These are phyloP conservation scores for Falco novaeseelandiae DNA, from an alignment of 2,797 vertebrate genomes.

Conservation along the genomic window DNA sequence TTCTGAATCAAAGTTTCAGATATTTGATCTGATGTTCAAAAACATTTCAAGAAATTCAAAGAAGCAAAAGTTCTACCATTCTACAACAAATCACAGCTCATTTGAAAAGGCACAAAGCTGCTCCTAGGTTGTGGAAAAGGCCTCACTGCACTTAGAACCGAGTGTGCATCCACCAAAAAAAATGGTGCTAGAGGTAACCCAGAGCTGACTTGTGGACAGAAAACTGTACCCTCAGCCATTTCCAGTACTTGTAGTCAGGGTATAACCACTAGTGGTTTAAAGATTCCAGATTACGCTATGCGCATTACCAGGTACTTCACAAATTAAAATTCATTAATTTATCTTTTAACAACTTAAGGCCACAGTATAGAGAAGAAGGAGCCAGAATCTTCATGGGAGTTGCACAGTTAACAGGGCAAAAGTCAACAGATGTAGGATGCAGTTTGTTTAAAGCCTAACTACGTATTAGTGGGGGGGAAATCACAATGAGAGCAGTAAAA, in stretches of 20 bases:
- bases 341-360: neutral
- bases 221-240: neutral
- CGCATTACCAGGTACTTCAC: neutral
- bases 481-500: neutral
- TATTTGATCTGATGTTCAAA: neutral
- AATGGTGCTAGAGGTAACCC: neutral
- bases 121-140: neutral
- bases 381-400: neutral
- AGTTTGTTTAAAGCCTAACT: neutral
- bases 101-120: conserved; percentile 15
- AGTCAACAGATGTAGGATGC: neutral
- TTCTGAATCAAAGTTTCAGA: neutral
- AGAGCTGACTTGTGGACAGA: neutral
- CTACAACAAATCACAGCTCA: neutral
- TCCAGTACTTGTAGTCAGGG: neutral
- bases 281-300: neutral
- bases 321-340: neutral
- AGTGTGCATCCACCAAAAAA: neutral
- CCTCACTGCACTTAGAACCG: neutral
- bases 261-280: neutral
- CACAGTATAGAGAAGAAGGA: neutral
- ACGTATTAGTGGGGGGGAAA: neutral
- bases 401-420: neutral
- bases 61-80: neutral
- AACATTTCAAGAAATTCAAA: neutral